These are phyloP conservation scores for Sitodiplosis mosellana DNA, from an alignment of 1,140 invertebrate species.

Conservation along the genomic window DNA sequence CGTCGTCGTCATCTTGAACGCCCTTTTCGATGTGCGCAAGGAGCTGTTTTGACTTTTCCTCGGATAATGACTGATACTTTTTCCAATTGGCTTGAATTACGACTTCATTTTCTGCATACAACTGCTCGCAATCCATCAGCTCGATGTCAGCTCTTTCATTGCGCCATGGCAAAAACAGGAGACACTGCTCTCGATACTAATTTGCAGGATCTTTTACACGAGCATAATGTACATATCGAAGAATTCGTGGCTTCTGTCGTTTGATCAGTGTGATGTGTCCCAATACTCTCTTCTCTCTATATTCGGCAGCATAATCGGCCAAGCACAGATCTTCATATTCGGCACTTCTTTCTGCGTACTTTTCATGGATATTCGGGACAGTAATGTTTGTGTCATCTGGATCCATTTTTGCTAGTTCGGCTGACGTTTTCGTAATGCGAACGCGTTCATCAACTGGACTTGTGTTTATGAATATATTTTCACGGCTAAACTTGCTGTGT, in stretches of 20 bases:
- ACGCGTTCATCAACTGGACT: no score
- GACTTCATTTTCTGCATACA: not conserved
- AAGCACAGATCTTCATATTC: no score
- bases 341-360: no score
- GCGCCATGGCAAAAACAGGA: constrained; percentile 11
- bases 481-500: no score
- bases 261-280: not conserved
- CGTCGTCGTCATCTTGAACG: not conserved
- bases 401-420: no score
- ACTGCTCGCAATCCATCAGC: constrained; percentile 4
- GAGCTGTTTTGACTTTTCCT: not conserved
- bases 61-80: not conserved
- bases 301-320: no score
- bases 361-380: no score
- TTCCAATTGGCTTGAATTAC: constrained; percentile 2
- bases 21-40: no score
- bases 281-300: no score
- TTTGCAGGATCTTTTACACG: constrained; percentile 8
- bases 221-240: not conserved
- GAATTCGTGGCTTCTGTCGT: not conserved
- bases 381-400: no score
- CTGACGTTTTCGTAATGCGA: no score
- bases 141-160: constrained; percentile 10
- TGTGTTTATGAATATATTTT: no score
- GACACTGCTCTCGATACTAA: constrained; percentile 10